Base-by-base conservation (phyloP, 92 coral and sea anemone genomes). In the Pocillopora meandrina region DNA sequence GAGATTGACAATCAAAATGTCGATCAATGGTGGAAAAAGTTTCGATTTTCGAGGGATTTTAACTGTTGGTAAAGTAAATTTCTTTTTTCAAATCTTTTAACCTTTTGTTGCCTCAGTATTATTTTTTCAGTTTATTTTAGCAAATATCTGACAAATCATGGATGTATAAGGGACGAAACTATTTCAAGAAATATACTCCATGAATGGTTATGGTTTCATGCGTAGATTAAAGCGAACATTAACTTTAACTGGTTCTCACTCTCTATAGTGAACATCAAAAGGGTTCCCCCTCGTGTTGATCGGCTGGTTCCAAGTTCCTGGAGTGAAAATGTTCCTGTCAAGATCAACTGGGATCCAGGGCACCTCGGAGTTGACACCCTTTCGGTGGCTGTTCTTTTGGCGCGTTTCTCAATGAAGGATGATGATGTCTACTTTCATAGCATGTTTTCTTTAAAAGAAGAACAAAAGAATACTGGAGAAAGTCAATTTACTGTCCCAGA, bases 1-100 rank as follows among this genome's bases (percentile, higher is more conserved):
- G 36, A 87, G 89, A 81, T 67, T 92, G 79, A 71, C 87, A 49
- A 36, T 94, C 61, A 84, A 76, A 65, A 52, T 94, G 65, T 94
- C 98, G 1, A 26, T 90, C 49, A 84, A 94, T 76, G 93, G 89
- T 16, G 98, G 98, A 16, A 72, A n/a, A 18, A 87, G 87, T 17
- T 94, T 92, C 36, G 85, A 84, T 52, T 92, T 84, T 75, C 76
- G 75, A 31, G 98, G 98, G 49, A 83, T 58, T 11, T 89, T 92
- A 42, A 78, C 84, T 57, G 82, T 76, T 49, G 93, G 98, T 92
- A 78, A 80, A 7, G 52, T 42, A 7, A 42, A 42, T 2, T 42
- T 42, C 52, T 26, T 26, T 26, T 26, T 26, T 26, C 31, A 26
- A 26, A 26, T 26, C 31, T 26, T 26, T 26, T 26, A 26, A 26